Base-by-base conservation (phyloP, 2,888 invertebrate genomes). In the Caenorhabditis angaria region DNA sequence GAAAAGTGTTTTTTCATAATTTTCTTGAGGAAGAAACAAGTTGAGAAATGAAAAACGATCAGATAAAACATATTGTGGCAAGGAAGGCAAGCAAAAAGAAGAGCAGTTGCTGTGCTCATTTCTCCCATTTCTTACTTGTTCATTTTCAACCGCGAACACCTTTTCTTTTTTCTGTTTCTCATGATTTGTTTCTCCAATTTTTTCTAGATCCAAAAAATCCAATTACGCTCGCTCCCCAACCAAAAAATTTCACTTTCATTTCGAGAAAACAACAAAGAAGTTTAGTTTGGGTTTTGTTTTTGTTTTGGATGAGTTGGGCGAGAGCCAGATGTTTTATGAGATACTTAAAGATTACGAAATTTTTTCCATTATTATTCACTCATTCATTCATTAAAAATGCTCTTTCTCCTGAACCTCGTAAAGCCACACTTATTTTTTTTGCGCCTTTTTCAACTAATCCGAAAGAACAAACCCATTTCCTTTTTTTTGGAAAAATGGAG, bases 41-140 rank as follows among this genome's bases (percentile, higher is more conserved):
- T n/a, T n/a, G n/a, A n/a, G n/a, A n/a, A n/a, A n/a, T 18, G 41
- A 14, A 41, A 41, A 41, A 6, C 14, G 41, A 41, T 41, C 41
- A 41, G 41, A 41, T 41, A 41, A 41, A 41, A 41, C 41, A 41
- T 41, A 3, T 10, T 41, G 10, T 12, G n/a, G n/a, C n/a, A n/a
- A n/a, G n/a, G n/a, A n/a, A n/a, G n/a, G 32, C 32, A 8, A 12
- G 41, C 41, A 14, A 14, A 5, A 14, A 41, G 41, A 5, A 41
- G 14, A 41, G 41, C 41, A 41, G 41, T 41, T 41, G 41, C 41
- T 41, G n/a, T n/a, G n/a, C 51, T 8, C 47, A n/a, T 48, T 6
- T 51, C 59, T 41, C 32, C 12, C 53, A 10, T 20, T 64, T 56
- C 27, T n/a, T 53, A 24, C 27, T 27, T 53, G 25, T 56, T n/a